Percentiles rank a stretch among this genome's conserved stretches.
phyloP scores from a whole-genome alignment of 1,140 invertebrate genomes.

The Hycleus cichorii region DNA sequence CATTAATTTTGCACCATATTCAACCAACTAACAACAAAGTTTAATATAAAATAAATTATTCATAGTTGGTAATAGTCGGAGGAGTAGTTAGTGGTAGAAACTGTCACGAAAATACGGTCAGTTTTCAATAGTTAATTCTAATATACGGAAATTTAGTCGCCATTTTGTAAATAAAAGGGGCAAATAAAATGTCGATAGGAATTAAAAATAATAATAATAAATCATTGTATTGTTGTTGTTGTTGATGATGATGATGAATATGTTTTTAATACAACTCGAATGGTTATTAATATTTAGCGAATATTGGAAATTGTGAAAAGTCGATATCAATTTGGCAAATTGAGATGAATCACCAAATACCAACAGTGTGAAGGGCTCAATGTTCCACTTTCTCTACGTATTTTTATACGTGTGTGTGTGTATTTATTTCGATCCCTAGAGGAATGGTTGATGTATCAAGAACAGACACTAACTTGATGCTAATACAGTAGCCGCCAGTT shows the following conservation, averaged over 20 bases:
- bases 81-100: no score
- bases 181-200: no score
- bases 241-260: neutral
- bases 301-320: constrained; percentile 8
- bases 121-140: no score
- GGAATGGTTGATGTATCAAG: constrained; percentile 18
- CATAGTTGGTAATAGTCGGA: no score
- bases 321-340: constrained; percentile 26
- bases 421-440: neutral
- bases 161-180: no score
- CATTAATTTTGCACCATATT: no score
- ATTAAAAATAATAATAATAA: no score
- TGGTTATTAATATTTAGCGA: constrained; percentile 5
- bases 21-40: no score
- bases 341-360: constrained; percentile 22
- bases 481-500: constrained; percentile 21
- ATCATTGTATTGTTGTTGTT: no score
- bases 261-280: constrained; percentile 14
- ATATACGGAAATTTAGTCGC: no score
- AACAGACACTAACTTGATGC: constrained; percentile 20
- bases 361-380: neutral
- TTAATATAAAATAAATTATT: no score
- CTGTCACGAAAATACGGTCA: no score
- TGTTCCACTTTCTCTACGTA: neutral
- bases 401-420: neutral